A percentile compares a stretch with the other conserved stretches of the same genome.
phyloP scores from a whole-genome alignment of 1,140 invertebrate species.

The Patella vulgata region DNA sequence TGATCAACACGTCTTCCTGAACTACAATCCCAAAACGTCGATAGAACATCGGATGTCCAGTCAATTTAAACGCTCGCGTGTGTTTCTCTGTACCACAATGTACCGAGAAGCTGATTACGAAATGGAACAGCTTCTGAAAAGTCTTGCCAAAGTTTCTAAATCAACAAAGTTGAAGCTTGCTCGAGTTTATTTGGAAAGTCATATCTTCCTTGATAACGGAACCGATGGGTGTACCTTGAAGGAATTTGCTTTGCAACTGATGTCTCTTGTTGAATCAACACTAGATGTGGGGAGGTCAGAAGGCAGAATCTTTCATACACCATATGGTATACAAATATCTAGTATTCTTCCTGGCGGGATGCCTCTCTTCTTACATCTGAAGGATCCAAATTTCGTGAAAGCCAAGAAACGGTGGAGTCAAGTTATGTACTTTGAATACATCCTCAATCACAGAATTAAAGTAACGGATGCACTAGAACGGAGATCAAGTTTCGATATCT shows the following conservation, averaged over 20 bases:
- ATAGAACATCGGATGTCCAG: not conserved
- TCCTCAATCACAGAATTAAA: constrained; percentile 38
- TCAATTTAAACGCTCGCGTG: constrained; percentile 8
- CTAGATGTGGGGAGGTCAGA: constrained; percentile 24
- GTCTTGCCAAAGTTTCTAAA: constrained; percentile 33
- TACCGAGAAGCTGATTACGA: constrained; percentile 47
- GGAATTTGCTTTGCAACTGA: constrained; percentile 47
- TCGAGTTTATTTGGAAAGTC: constrained; percentile 40
- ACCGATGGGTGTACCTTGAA: constrained; percentile 36
- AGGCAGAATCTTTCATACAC: constrained; percentile 34
- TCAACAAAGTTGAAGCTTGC: constrained; percentile 25
- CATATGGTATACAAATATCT: constrained; percentile 42
- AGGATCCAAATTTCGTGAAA: constrained; percentile 43
- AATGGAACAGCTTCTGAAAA: constrained; percentile 42
- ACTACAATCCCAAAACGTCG: constrained; percentile 22
- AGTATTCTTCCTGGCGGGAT: constrained; percentile 34
- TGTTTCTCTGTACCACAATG: constrained; percentile 52
- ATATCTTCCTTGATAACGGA: constrained; percentile 55
- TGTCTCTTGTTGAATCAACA: constrained; percentile 33
- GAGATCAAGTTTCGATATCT: no score
- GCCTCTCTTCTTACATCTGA: constrained; percentile 44
- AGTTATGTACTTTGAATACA: constrained; percentile 50
- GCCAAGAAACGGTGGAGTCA: constrained; percentile 54
- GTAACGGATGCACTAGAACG: not conserved
- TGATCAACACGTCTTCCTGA: constrained; percentile 30